Conservation (phyloP, 2,113 vertebrate genomes). For the Oreochromis aureus region DNA sequence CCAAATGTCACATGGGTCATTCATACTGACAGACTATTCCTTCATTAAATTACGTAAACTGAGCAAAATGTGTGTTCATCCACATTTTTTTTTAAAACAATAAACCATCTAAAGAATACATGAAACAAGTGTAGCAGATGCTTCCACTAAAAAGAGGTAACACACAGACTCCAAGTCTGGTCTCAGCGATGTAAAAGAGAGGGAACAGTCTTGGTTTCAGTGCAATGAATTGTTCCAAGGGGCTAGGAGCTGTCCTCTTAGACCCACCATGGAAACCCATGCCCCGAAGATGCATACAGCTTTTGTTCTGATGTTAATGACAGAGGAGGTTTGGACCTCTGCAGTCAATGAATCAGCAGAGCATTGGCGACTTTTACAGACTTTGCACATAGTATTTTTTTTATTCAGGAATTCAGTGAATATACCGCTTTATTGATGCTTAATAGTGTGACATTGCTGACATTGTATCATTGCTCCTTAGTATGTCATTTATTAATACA, state of each 20-base stretch:
- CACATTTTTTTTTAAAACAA: neutral
- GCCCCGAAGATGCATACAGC: neutral
- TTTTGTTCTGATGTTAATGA: neutral
- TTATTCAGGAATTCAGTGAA: neutral
- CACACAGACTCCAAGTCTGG: neutral
- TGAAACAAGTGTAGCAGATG: neutral
- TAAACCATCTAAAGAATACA: neutral
- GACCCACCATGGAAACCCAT: neutral
- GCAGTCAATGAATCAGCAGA: neutral
- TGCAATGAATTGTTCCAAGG: neutral
- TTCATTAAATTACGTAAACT: neutral
- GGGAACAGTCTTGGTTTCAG: neutral
- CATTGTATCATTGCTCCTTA: neutral
- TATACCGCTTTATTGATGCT: neutral
- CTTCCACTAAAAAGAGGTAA: neutral
- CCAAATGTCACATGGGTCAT: neutral
- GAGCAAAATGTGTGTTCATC: neutral
- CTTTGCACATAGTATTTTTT: neutral
- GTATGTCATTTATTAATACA: neutral
- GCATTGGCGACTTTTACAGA: neutral
- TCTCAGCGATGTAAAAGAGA: neutral
- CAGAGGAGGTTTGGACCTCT: neutral
- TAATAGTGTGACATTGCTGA: neutral
- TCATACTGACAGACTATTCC: neutral
- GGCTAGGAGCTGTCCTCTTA: neutral